These are phyloP conservation scores for Trachops cirrhosus DNA, from an alignment of 2,797 vertebrate species.

Conservation along the genomic window DNA sequence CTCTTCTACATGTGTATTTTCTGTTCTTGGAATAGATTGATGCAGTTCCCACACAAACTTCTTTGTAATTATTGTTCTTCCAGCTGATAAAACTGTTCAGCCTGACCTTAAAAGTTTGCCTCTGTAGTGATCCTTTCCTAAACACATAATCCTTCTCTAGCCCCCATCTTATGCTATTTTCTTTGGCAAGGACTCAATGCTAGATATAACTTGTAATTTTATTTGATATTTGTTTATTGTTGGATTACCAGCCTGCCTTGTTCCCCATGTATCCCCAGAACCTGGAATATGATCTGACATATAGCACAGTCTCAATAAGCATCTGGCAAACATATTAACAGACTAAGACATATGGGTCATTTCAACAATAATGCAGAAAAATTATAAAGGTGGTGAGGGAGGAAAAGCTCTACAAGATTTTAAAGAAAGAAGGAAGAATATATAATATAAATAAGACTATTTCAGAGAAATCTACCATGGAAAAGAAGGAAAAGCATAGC, in stretches of 20 bases:
- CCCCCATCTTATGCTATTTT: background rate
- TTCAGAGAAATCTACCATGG: background rate
- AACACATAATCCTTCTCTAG: background rate
- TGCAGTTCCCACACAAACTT: background rate
- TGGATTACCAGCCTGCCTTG: background rate
- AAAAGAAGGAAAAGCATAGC: background rate
- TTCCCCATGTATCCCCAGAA: background rate
- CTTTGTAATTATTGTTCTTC: background rate
- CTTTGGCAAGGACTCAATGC: background rate
- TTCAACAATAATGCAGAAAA: background rate
- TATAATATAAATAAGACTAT: background rate
- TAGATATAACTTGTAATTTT: background rate
- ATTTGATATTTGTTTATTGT: background rate
- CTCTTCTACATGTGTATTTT: background rate
- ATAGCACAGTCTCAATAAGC: background rate
- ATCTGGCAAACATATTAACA: background rate
- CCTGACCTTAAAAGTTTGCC: background rate
- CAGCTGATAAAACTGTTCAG: background rate
- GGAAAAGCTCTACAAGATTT: background rate
- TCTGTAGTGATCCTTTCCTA: background rate
- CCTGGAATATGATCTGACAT: background rate
- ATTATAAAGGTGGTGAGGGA: background rate
- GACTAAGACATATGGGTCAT: background rate
- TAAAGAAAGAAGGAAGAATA: background rate
- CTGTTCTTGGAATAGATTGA: background rate